phyloP scores from a whole-genome alignment of 2,797 vertebrate genomes.

The Lepus townsendii region DNA sequence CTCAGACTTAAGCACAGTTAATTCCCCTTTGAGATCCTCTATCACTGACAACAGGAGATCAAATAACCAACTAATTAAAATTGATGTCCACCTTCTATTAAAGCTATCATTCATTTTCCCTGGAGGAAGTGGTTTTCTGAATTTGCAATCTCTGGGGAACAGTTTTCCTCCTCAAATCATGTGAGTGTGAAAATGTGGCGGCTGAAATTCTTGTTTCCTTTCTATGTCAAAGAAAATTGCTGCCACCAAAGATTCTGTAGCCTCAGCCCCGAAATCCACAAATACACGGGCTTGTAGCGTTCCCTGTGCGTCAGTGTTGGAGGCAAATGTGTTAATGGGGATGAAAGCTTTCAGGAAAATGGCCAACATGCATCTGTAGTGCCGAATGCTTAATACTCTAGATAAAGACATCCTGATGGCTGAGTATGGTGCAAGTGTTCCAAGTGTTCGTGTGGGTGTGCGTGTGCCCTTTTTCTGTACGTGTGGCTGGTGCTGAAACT shows the following conservation, averaged over 20 bases:
- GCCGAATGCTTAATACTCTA: neutral
- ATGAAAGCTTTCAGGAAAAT: neutral
- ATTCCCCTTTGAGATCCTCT: constrained; percentile 85
- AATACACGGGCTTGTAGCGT: neutral
- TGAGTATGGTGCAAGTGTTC: neutral
- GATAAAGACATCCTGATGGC: neutral
- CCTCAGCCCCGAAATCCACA: neutral
- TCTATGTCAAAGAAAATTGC: constrained; percentile 76
- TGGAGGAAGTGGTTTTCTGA: constrained; percentile 83
- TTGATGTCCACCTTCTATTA: constrained; percentile 86
- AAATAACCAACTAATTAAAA: constrained; percentile 89
- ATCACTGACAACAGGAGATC: constrained; percentile 86
- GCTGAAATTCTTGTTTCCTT: constrained; percentile 75
- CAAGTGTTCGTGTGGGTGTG: neutral
- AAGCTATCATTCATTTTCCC: constrained; percentile 81
- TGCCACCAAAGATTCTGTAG: constrained; percentile 52
- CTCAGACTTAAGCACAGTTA: constrained; percentile 87
- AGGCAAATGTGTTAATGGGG: fast-evolving
- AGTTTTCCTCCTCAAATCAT: constrained; percentile 80
- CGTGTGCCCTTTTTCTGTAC: neutral
- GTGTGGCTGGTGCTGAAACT: neutral
- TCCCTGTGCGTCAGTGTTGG: fast-evolving
- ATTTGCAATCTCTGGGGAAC: constrained; percentile 81
- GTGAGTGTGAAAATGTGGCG: constrained; percentile 73
- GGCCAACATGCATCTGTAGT: neutral